Evolutionary conservation across 2,888 invertebrate species (phyloP).

Genomic region (Brachyptera putata): DNA sequence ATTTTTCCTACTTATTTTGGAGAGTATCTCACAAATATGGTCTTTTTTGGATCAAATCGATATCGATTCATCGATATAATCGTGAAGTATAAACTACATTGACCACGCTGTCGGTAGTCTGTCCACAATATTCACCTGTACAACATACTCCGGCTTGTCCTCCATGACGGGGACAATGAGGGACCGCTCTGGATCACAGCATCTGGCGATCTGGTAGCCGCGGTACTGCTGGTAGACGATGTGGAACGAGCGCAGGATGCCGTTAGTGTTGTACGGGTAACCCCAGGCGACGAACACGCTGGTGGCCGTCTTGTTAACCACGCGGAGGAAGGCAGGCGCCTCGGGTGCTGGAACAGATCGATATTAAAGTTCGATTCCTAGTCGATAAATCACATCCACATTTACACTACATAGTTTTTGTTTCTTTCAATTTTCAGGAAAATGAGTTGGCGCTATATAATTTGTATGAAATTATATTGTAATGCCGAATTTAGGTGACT

Average conservation of each 20-base stretch:
- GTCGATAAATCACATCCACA: not conserved
- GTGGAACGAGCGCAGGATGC: slow-evolving; percentile 31
- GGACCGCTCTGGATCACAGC: slow-evolving; percentile 27
- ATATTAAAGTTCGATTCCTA: not conserved
- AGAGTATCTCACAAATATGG: too few relatives aligned
- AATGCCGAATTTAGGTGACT: too few relatives aligned
- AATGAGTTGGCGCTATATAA: too few relatives aligned
- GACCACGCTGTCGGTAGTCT: too few relatives aligned
- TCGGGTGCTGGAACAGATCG: slow-evolving; percentile 29
- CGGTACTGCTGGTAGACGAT: slow-evolving; percentile 29
- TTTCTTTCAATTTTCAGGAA: too few relatives aligned
- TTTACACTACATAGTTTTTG: not conserved
- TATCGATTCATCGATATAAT: too few relatives aligned
- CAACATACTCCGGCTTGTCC: slow-evolving; percentile 31
- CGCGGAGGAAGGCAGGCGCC: slow-evolving; percentile 30
- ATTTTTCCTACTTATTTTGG: too few relatives aligned
- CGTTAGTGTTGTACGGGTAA: slow-evolving; percentile 33
- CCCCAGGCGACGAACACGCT: slow-evolving; percentile 34
- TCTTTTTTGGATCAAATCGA: too few relatives aligned
- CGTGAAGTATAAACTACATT: too few relatives aligned
- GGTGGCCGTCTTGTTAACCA: slow-evolving; percentile 28
- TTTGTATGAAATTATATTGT: too few relatives aligned
- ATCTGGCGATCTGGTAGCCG: slow-evolving; percentile 27
- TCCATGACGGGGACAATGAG: slow-evolving; percentile 25
- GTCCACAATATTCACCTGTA: slow-evolving; percentile 27